Base-by-base conservation (phyloP, 2,113 vertebrate genomes). In the Benitochromis conjunctus region DNA sequence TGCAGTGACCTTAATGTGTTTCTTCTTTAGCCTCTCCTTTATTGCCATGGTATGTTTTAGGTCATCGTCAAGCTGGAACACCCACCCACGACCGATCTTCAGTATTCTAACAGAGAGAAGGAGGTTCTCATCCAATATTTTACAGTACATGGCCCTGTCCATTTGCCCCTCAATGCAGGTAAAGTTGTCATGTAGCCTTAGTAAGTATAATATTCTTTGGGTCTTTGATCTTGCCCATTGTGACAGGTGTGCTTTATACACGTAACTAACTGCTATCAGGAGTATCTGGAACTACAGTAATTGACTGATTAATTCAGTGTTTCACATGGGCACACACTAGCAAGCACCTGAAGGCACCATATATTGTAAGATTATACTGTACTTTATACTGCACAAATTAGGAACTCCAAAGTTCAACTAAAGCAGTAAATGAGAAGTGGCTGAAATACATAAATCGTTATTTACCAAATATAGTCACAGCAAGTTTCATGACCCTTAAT, bases 371-470 rank as follows among this genome's bases (percentile, higher is more conserved):
- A 43, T 69, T 43, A 69, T 66, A 66, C 19, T 36, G 19, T 24
- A 9, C 62, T 66, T 38, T 38, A 38, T 38, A 38, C 21, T 64
- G 19, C 60, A 38, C 10, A 38, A 34, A 38, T 64, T 34, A 11
- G 34, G 34, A 38, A 64, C 38, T 64, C 34, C 34, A 12, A 64
- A 64, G 34, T 21, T 64, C 34, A 64, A 64, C 7, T 31, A 66
- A 66, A 66, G 62, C n/a, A 14, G 11, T 41, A 66, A 41, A 66
- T 66, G n/a, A 66, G 36, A 66, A 66, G 62, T 41, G 19, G 41
- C 21, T 41, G 36, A 66, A 21, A 41, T 66, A 21, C 7, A 41
- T 41, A 41, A 21, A 66, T 0, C n/a, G 21, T 36, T 66, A 41
- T 66, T 1, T 41, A 66, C 13, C 7, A 14, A 66, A 66, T 41